A percentile compares a stretch with the other conserved stretches of the same genome.
phyloP scores from a whole-genome alignment of 1,140 invertebrate species.

The Pseudomyrmex cubaensis region DNA sequence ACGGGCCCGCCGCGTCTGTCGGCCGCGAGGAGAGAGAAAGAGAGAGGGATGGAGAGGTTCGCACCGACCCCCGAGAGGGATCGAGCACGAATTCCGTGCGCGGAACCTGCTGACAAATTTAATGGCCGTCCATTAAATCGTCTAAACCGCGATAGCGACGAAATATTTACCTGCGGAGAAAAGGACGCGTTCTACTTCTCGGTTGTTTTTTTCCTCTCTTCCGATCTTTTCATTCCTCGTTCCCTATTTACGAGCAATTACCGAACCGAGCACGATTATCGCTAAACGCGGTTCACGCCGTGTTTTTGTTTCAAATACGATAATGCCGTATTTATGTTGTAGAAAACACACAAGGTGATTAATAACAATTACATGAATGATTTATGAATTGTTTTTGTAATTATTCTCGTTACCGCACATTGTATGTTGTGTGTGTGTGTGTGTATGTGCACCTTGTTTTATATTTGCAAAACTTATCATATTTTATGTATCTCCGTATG shows the following conservation, averaged over 20 bases:
- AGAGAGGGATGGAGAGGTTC: no score
- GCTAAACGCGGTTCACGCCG: background rate
- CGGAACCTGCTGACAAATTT: conserved; percentile 67
- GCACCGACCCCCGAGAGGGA: conserved; percentile 22
- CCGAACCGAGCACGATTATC: background rate
- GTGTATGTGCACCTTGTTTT: background rate
- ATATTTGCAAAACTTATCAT: conserved; percentile 9
- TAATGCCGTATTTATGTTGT: no score
- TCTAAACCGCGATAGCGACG: conserved; percentile 60
- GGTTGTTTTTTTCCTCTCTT: conserved; percentile 1
- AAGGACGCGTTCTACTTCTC: conserved; percentile 29
- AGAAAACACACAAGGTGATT: background rate
- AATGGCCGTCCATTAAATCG: conserved; percentile 69
- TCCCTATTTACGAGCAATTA: conserved; percentile 13
- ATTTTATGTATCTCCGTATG: conserved; percentile 2
- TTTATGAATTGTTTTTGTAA: background rate
- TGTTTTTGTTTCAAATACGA: background rate
- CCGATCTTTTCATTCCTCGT: conserved; percentile 30
- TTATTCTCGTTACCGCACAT: no score
- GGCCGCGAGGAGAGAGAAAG: conserved; percentile 1
- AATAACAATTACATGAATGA: background rate
- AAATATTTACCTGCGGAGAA: conserved; percentile 71
- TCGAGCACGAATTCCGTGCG: conserved; percentile 61
- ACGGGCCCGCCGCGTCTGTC: conserved; percentile 34
- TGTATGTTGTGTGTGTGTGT: no score